These are phyloP conservation scores for Dicyema japonicum DNA, from an alignment of 1,140 invertebrate genomes.

Conservation along the genomic window DNA sequence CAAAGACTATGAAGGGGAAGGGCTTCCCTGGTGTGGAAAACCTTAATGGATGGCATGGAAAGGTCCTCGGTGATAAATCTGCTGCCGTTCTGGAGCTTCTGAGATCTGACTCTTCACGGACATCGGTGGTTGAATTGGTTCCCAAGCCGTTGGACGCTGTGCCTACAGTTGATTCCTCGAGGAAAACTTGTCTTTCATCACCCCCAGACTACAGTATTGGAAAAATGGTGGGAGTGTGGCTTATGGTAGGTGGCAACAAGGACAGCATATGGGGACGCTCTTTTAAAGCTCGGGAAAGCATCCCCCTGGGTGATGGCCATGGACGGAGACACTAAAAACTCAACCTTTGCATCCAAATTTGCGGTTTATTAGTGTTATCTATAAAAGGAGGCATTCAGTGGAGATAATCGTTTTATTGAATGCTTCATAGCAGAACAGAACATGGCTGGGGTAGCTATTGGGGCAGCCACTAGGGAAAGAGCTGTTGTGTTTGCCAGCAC, in stretches of 20 bases:
- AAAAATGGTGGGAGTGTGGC: too few species aligned
- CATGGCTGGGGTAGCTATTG: constrained; percentile 69
- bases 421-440: constrained; percentile 98
- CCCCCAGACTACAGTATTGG: constrained; percentile 1
- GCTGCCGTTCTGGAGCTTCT: too few species aligned
- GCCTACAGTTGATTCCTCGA: too few species aligned
- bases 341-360: constrained; percentile 70
- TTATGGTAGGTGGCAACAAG: constrained; percentile 55
- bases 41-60: constrained; percentile 77
- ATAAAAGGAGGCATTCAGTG: too few species aligned
- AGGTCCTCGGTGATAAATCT: constrained; percentile 47
- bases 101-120: too few species aligned
- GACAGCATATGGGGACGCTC: constrained; percentile 58
- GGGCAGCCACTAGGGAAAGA: constrained; percentile 44
- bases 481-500: constrained; percentile 67
- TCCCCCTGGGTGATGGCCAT: constrained; percentile 53
- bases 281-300: constrained; percentile 47
- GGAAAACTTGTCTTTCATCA: constrained; percentile 6
- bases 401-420: constrained; percentile 64
- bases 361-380: too few species aligned
- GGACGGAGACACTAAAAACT: constrained; percentile 90
- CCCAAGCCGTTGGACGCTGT: too few species aligned
- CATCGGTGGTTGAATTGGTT: too few species aligned
- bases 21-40: constrained; percentile 39
- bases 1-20: constrained; percentile 62